Evolutionary conservation across 2,888 invertebrate genomes (phyloP), one percentile per base, ranked within the genome.

Genomic region (Fissipunctia ypsillon): DNA sequence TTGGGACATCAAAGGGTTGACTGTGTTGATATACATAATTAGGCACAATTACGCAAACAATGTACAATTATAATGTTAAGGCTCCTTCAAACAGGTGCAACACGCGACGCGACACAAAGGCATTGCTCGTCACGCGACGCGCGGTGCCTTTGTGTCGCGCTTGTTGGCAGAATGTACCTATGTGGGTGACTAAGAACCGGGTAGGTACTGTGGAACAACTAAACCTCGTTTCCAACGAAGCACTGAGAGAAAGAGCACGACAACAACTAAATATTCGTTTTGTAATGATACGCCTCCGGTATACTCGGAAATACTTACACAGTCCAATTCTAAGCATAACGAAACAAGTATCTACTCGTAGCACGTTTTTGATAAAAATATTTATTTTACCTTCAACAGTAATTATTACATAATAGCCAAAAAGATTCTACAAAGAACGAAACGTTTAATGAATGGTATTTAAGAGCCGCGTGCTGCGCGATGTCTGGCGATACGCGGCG

Each of bases 401-500:
- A 52, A 75, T 22, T 16, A 54, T 60, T 43, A 67, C 38, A 25
- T 19, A 54, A n/a, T 52, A 41, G 16, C 9, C 5, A 19, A 48
- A 28, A 25, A 31, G 31, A 67, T 41, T 45, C 19, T 19, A 50
- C n/a, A 31, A 56, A 56, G 12, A 43, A 64, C 19, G 2, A 67
- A 64, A 66, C 35, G 7, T 78, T 63, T n/a, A 45, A 70, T 63
- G n/a, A 67, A 69, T 50, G 66, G 52, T 57, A 35, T 73, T 48
- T 59, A 71, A 77, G 35, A 54, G 54, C 50, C 5, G 31, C 31
- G 10, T 45, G 43, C 22, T 43, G 31, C 41, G 61, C 52, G 25
- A 35, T 38, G 50, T 68, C 64, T 81, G 28, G 25, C 38, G 54
- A 64, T 64, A 81, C 78, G 78, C 60, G 22, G 78, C 67, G 59